Percentiles rank a stretch among this genome's conserved stretches.
Evolutionary conservation across 35 echinoderm and acorn worm species (phyloP).

Genomic region (Chiridota heheva): DNA sequence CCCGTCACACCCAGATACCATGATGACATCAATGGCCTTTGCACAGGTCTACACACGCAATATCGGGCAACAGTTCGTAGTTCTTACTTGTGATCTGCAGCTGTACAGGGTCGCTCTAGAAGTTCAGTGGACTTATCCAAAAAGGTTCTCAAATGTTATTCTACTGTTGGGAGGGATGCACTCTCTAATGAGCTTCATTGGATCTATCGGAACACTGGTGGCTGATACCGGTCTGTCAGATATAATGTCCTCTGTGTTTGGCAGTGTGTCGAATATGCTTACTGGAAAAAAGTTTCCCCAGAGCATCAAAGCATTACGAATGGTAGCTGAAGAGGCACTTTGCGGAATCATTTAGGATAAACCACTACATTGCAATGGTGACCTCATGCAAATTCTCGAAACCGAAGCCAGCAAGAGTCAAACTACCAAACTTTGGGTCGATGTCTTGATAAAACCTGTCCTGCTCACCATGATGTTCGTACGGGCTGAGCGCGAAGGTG

Average conservation of each 20-base stretch:
- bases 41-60: constrained; percentile 12
- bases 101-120: not conserved
- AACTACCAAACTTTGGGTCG: constrained; percentile 58
- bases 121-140: not conserved
- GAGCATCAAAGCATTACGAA: too few species aligned
- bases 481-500: constrained; percentile 41
- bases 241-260: too few species aligned
- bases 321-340: too few species aligned
- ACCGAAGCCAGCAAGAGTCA: not conserved
- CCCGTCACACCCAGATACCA: not conserved
- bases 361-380: too few species aligned
- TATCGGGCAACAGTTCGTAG: not conserved
- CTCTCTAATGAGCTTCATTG: constrained; percentile 1
- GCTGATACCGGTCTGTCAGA: too few species aligned
- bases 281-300: too few species aligned
- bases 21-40: not conserved
- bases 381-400: too few species aligned
- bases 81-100: constrained; percentile 4
- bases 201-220: not conserved
- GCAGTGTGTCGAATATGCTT: too few species aligned
- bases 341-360: too few species aligned
- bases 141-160: constrained; percentile 2
- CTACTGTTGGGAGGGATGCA: not conserved
- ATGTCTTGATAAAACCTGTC: constrained; percentile 37
- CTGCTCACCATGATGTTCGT: constrained; percentile 38